Evolutionary conservation across 2,888 invertebrate species (phyloP).

Genomic region (Hybos culiciformis): DNA sequence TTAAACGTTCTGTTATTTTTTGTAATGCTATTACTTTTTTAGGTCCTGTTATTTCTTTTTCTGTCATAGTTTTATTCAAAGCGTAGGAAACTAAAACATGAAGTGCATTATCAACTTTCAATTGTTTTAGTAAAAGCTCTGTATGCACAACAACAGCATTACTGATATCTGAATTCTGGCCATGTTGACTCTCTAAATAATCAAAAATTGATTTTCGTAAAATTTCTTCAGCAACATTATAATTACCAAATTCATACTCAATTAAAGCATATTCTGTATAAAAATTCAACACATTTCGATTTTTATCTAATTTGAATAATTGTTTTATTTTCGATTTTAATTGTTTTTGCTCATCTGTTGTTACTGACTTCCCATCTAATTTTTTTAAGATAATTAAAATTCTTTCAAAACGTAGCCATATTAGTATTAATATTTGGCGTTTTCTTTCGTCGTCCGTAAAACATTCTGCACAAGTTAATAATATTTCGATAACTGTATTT

Average conservation of each 20-base stretch:
- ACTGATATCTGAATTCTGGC: conserved; percentile 20
- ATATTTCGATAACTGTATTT: conserved; percentile 39
- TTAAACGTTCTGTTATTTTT: conserved; percentile 17
- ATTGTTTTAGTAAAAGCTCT: conserved; percentile 22
- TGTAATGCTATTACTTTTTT: conserved; percentile 18
- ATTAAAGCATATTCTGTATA: conserved; percentile 50
- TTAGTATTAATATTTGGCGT: conserved; percentile 39
- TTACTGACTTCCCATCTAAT: conserved; percentile 32
- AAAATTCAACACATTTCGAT: conserved; percentile 42
- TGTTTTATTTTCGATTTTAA: conserved; percentile 40
- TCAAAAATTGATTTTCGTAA: conserved; percentile 36
- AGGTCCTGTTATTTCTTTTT: conserved; percentile 14
- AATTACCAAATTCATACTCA: conserved; percentile 41
- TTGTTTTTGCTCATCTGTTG: conserved; percentile 18
- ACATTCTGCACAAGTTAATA: conserved; percentile 40
- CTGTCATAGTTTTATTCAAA: conserved; percentile 11
- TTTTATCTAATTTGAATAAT: conserved; percentile 39
- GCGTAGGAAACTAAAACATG: conserved; percentile 21
- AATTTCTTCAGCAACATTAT: conserved; percentile 37
- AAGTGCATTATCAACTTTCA: conserved; percentile 17
- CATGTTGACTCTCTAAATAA: conserved; percentile 12
- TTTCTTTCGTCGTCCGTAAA: conserved; percentile 38
- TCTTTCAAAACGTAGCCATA: conserved; percentile 50
- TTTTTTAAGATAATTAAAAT: conserved; percentile 39
- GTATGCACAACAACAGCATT: conserved; percentile 23